A percentile compares a stretch with the other conserved stretches of the same genome.
These are phyloP conservation scores for Candidula unifasciata DNA, from an alignment of 2,888 invertebrate genomes.

Conservation along the genomic window DNA sequence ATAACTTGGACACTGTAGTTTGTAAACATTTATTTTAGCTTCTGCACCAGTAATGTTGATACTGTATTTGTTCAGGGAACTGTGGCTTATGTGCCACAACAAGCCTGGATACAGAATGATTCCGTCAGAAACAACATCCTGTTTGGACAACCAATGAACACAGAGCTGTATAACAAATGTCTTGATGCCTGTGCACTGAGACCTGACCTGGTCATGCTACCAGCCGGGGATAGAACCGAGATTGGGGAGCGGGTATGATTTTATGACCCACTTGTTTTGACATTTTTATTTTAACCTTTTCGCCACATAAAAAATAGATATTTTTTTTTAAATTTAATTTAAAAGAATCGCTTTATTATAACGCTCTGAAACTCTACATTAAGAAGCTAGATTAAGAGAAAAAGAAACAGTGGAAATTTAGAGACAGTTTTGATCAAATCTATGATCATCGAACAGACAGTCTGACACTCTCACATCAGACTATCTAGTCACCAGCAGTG, in stretches of 20 bases:
- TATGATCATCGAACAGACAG: no score
- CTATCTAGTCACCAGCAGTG: no score
- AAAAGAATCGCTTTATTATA: no score
- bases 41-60: not conserved
- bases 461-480: no score
- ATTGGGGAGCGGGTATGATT: slow-evolving; percentile 92
- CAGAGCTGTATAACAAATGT: slow-evolving; percentile 86
- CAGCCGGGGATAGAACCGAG: slow-evolving; percentile 94
- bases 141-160: slow-evolving; percentile 88
- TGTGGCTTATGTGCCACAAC: slow-evolving; percentile 81
- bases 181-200: slow-evolving; percentile 93
- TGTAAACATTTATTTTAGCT: not conserved
- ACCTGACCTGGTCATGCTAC: slow-evolving; percentile 92
- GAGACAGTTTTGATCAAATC: no score
- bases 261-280: not conserved
- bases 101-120: slow-evolving; percentile 98
- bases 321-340: no score
- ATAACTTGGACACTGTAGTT: not conserved
- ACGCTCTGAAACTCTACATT: no score
- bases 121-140: slow-evolving; percentile 94
- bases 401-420: no score
- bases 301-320: no score
- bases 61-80: slow-evolving; percentile 72
- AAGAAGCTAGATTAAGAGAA: no score
- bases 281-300: no score